These are phyloP conservation scores for Brachycybe producta DNA, from an alignment of 2,888 invertebrate genomes.

Conservation along the genomic window DNA sequence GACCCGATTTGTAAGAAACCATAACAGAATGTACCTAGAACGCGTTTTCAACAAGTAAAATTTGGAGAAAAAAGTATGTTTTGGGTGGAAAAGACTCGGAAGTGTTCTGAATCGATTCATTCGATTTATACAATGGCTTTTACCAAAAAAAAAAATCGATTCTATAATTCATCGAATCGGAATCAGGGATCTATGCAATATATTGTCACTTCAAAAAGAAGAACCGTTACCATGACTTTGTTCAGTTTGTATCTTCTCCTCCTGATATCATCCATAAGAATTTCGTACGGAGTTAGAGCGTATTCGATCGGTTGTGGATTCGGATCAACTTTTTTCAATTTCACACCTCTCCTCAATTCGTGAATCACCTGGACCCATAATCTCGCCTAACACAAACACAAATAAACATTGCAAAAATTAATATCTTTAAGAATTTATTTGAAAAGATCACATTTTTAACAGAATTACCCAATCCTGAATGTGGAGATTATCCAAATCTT, in stretches of 20 bases:
- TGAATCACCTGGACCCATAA: conserved; percentile 93
- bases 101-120: no score
- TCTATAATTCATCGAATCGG: no score
- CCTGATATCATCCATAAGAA: conserved; percentile 89
- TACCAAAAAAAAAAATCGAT: no score
- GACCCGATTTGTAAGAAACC: no score
- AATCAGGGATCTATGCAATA: no score
- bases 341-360: conserved; percentile 78
- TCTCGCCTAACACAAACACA: conserved; percentile 52
- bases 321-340: conserved; percentile 67
- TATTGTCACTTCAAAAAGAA: no score
- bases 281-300: conserved; percentile 90
- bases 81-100: no score
- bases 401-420: background rate
- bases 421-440: background rate
- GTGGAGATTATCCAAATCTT: conserved; percentile 63
- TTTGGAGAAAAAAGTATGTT: no score
- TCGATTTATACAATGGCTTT: no score
- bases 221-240: conserved; percentile 47
- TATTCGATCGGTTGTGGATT: conserved; percentile 54
- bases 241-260: conserved; percentile 75
- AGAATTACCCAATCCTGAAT: conserved; percentile 77
- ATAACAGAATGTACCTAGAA: no score
- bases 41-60: no score
- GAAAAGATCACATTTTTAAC: background rate